These are phyloP conservation scores for Agonopterix heracliana DNA, from an alignment of 2,888 invertebrate species.

Conservation along the genomic window DNA sequence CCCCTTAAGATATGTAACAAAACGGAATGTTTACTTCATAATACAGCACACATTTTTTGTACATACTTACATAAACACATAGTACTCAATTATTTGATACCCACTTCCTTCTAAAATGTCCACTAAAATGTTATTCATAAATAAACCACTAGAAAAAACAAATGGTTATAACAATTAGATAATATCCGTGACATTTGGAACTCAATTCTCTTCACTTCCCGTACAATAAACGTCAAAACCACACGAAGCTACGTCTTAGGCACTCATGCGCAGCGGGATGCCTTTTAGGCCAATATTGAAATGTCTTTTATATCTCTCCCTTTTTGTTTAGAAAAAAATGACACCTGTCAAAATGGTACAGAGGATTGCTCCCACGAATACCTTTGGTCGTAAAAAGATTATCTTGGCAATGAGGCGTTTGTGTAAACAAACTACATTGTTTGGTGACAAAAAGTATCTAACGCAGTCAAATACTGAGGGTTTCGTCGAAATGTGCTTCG, in stretches of 20 bases:
- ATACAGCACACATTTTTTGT: too few species aligned
- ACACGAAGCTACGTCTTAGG: constrained; percentile 7
- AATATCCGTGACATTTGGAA: constrained; percentile 21
- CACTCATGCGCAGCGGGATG: constrained; percentile 44
- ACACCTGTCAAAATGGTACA: constrained; percentile 55
- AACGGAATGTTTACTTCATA: too few species aligned
- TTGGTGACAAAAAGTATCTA: constrained; percentile 1
- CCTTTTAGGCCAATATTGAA: constrained; percentile 49
- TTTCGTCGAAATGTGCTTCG: too few species aligned
- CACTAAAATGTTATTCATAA: too few species aligned
- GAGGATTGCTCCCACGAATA: constrained; percentile 39
- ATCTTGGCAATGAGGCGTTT: constrained; percentile 35
- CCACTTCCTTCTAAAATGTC: too few species aligned
- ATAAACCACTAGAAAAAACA: neutral
- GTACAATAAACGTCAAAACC: constrained; percentile 11
- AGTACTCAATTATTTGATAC: too few species aligned
- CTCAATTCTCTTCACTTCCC: constrained; percentile 16
- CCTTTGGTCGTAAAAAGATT: constrained; percentile 24
- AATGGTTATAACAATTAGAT: constrained; percentile 21
- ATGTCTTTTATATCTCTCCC: constrained; percentile 48
- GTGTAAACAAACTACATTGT: constrained; percentile 37
- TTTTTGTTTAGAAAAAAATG: constrained; percentile 42
- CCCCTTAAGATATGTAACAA: too few species aligned
- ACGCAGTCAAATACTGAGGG: neutral
- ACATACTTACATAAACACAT: too few species aligned